These are phyloP conservation scores for Xiphophorus couchianus DNA, from an alignment of 2,113 vertebrate species.

Conservation along the genomic window DNA sequence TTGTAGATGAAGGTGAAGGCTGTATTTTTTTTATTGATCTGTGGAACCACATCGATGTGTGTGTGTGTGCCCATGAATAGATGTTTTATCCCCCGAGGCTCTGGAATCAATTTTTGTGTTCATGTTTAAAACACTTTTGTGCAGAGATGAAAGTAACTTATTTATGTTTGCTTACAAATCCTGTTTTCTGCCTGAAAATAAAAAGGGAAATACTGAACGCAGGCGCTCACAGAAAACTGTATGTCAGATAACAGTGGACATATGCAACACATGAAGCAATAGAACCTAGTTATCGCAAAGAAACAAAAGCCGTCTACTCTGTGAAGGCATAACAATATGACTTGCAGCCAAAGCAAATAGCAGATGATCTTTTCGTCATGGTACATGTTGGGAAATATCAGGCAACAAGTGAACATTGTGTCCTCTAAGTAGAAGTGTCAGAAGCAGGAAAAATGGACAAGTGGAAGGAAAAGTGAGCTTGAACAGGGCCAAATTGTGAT, in stretches of 20 bases:
- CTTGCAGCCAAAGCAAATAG: not conserved
- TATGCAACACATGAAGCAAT: not conserved
- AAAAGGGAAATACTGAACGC: not conserved
- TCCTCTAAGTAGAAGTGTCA: too few relatives aligned
- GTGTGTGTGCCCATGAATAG: not conserved
- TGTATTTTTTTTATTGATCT: slow-evolving; percentile 18
- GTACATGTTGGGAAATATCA: not conserved
- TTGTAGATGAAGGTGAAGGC: slow-evolving; percentile 4
- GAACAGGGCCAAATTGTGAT: not conserved
- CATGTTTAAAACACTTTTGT: not conserved
- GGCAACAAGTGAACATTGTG: not conserved
- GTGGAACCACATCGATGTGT: slow-evolving; percentile 15
- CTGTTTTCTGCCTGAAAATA: not conserved
- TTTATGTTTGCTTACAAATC: not conserved
- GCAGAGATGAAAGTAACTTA: not conserved
- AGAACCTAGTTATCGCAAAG: not conserved
- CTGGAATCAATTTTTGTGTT: slow-evolving; percentile 12
- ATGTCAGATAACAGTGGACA: not conserved
- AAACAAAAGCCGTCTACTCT: not conserved
- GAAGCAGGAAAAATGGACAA: too few relatives aligned
- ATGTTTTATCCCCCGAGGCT: not conserved
- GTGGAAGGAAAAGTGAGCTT: not conserved
- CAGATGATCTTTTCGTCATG: not conserved
- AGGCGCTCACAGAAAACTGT: not conserved
- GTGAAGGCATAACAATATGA: not conserved